Base-by-base conservation (phyloP, 2,113 vertebrate species). In the Papio anubis region DNA sequence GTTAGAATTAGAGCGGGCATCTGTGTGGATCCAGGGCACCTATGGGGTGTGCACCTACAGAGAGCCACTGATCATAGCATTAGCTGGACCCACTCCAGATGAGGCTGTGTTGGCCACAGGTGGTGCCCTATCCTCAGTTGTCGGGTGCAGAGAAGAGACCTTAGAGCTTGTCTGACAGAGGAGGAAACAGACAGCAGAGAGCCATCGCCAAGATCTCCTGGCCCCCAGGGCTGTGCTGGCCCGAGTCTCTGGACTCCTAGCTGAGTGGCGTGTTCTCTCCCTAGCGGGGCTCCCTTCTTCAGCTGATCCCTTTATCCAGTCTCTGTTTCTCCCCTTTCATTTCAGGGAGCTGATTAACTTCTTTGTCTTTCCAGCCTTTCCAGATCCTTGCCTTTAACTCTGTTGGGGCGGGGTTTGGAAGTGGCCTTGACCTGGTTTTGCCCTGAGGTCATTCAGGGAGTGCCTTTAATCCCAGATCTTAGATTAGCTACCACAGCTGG, bases 381-480 rank as follows among this genome's bases (percentile, higher is more conserved):
- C 11, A 43, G 0, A 75, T 82, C 14, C 55, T 88, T 23, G 50
- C 40, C 50, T 94, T 85, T 48, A 73, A 43, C 21, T 88, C 45
- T 55, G 32, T 14, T n/a, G 38, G n/a, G 76, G 68, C 0, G 7
- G 72, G 48, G 72, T 50, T 82, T 57, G 48, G 32, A 87, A 85
- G 6, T 48, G n/a, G 17, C 43, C 88, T 79, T 80, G 85, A 70
- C 72, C 79, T 94, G 88, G 75, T 70, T 97, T 92, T 83, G 27
- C 8, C n/a, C 55, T 43, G n/a, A 38, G 30, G 7, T 82, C 21
- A 57, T 30, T 83, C 25, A 2, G 72, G 66, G 48, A n/a, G 13
- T 52, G 21, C 59, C 55, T 89, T 96, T 88, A 79, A 79, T 91
- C 73, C 17, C 1, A 2, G n/a, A 72, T 43, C n/a, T 73, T 80